A percentile compares a stretch with the other conserved stretches of the same genome.
Conservation (phyloP, 1,140 invertebrate species). For the Linepithema humile region DNA sequence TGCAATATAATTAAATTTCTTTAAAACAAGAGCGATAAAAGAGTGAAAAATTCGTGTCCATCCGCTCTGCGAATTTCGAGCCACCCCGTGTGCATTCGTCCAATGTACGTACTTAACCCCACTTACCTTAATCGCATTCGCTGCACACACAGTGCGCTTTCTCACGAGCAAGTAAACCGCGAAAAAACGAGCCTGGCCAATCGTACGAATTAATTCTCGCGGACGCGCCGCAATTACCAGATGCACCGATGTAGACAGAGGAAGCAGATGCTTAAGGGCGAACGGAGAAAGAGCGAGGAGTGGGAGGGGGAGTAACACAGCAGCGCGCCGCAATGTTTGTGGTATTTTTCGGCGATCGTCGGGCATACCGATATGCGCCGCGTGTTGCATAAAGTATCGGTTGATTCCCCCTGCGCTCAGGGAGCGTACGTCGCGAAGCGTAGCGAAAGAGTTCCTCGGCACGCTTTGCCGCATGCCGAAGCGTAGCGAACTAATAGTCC, state of each 20-base stretch:
- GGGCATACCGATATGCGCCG: conserved; percentile 30
- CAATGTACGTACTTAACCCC: conserved; percentile 23
- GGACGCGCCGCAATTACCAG: conserved; percentile 44
- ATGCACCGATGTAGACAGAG: conserved; percentile 31
- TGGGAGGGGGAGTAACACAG: background rate
- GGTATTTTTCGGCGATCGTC: conserved; percentile 42
- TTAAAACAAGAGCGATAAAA: too few relatives aligned
- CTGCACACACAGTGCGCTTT: conserved; percentile 19
- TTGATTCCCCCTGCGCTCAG: background rate
- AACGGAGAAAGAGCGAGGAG: background rate
- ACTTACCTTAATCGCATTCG: conserved; percentile 29
- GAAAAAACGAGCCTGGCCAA: conserved; percentile 44
- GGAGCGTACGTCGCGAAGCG: conserved; percentile 41
- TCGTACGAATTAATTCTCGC: conserved; percentile 57
- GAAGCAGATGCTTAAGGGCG: background rate
- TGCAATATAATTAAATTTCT: too few relatives aligned
- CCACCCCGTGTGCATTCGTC: background rate
- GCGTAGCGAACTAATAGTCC: conserved; percentile 57
- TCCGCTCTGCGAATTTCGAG: background rate
- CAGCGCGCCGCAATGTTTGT: background rate
- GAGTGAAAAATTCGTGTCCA: background rate
- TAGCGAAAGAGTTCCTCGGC: conserved; percentile 46
- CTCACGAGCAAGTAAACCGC: conserved; percentile 27
- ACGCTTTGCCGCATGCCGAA: conserved; percentile 52
- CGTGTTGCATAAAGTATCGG: conserved; percentile 42